These are phyloP conservation scores for Eristalis arbustorum DNA, from an alignment of 2,888 invertebrate species.

Conservation along the genomic window DNA sequence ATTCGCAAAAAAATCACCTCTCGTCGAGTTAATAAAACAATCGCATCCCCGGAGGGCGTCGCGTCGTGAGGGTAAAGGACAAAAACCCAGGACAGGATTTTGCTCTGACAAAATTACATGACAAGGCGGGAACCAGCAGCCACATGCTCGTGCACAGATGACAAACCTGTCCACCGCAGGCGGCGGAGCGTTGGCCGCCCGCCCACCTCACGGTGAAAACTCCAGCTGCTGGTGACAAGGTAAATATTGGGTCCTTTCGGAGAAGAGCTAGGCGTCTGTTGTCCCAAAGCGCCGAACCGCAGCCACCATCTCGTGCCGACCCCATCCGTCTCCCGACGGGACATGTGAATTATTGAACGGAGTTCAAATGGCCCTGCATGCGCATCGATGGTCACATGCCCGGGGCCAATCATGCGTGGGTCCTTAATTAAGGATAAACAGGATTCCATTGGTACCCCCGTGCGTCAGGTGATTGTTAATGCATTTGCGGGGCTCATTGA, in stretches of 20 bases:
- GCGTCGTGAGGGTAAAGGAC: background rate
- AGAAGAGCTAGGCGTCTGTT: background rate
- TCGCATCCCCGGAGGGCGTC: background rate
- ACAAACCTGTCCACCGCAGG: slow-evolving; percentile 3
- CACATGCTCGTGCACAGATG: background rate
- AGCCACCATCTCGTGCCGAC: background rate
- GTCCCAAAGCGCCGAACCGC: background rate
- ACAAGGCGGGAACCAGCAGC: slow-evolving; percentile 1
- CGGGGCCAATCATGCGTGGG: slow-evolving; percentile 13
- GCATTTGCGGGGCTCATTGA: slow-evolving; percentile 8
- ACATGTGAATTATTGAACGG: slow-evolving; percentile 15
- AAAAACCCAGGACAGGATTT: background rate
- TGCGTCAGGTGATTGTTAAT: slow-evolving; percentile 11
- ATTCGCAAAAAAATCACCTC: background rate
- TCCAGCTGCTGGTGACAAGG: slow-evolving; percentile 16
- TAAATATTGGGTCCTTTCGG: slow-evolving; percentile 19
- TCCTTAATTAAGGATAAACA: slow-evolving; percentile 32
- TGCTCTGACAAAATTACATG: slow-evolving; percentile 13
- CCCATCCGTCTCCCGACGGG: background rate
- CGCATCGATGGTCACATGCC: slow-evolving; percentile 16
- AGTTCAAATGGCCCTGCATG: slow-evolving; percentile 13
- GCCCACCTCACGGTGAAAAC: background rate
- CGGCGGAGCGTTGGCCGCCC: background rate
- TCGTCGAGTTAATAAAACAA: slow-evolving; percentile 25
- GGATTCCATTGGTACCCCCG: background rate